A percentile compares a stretch with the other conserved stretches of the same genome.
Evolutionary conservation across 2,888 invertebrate genomes (phyloP).

Genomic region (Melieria picta): DNA sequence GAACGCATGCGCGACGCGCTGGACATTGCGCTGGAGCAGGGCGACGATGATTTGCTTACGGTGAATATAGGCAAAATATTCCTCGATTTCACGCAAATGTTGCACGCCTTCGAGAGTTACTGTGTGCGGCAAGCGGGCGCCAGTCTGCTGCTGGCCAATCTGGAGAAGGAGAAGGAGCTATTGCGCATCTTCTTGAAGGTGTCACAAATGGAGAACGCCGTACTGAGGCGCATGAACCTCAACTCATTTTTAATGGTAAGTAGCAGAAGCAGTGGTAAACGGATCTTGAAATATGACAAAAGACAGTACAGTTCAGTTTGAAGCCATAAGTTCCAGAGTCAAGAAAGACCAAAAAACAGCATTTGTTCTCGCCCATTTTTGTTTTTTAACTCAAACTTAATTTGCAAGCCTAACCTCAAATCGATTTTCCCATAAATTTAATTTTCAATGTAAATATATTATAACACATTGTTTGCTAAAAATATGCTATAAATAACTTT

Average conservation of each 20-base stretch:
- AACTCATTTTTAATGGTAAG: slow-evolving; percentile 97
- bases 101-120: slow-evolving; percentile 94
- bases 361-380: too few species aligned
- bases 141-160: slow-evolving; percentile 84
- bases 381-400: too few species aligned
- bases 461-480: too few species aligned
- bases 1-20: slow-evolving; percentile 87
- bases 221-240: slow-evolving; percentile 92
- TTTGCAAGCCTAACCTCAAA: too few species aligned
- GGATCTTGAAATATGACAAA: not conserved
- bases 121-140: slow-evolving; percentile 94
- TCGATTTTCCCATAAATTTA: too few species aligned
- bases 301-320: too few species aligned
- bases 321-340: too few species aligned
- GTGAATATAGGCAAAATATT: slow-evolving; percentile 92
- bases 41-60: slow-evolving; percentile 84
- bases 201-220: slow-evolving; percentile 95
- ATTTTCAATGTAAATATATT: too few species aligned
- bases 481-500: too few species aligned
- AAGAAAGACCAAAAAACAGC: too few species aligned
- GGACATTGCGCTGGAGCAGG: slow-evolving; percentile 84
- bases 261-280: slow-evolving; percentile 2
- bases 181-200: slow-evolving; percentile 93
- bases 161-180: slow-evolving; percentile 95
- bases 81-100: slow-evolving; percentile 90